A percentile compares a stretch with the other conserved stretches of the same genome.
These are phyloP conservation scores for Eristalis intricaria DNA, from an alignment of 2,888 invertebrate genomes.

Conservation along the genomic window DNA sequence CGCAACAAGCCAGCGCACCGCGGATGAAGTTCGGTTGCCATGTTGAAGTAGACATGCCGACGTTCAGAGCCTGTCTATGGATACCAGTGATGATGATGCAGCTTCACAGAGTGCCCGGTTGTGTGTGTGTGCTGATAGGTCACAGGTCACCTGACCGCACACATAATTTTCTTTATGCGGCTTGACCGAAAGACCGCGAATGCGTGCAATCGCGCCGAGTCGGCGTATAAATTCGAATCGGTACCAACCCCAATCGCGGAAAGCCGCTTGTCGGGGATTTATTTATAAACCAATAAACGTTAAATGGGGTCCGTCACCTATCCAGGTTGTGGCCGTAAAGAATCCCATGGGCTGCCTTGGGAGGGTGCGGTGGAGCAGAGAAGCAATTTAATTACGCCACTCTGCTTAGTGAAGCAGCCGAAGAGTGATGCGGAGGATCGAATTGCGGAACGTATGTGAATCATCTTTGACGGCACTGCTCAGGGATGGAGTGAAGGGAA, in stretches of 20 bases:
- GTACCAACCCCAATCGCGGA: conserved; percentile 48
- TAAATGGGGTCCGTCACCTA: conserved; percentile 68
- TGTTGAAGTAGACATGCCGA: background rate
- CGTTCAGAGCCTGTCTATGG: conserved; percentile 29
- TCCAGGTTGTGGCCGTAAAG: conserved; percentile 35
- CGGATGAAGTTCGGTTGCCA: background rate
- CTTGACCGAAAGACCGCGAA: conserved; percentile 48
- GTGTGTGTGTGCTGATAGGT: conserved; percentile 30
- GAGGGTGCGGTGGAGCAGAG: background rate
- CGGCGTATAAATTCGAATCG: conserved; percentile 19
- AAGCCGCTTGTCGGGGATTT: conserved; percentile 47
- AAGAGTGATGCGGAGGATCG: background rate
- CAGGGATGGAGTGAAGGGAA: no score
- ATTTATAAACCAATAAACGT: conserved; percentile 68
- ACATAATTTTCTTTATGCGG: conserved; percentile 64
- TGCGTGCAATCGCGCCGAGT: conserved; percentile 55
- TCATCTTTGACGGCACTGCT: background rate
- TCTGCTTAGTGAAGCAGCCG: background rate
- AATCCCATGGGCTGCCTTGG: conserved; percentile 26
- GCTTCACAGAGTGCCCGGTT: conserved; percentile 15
- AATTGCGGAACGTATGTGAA: background rate
- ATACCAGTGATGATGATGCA: conserved; percentile 51
- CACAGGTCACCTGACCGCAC: conserved; percentile 65
- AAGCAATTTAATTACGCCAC: background rate
- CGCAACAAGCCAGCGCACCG: conserved; percentile 25